A percentile compares a stretch with the other conserved stretches of the same genome.
phyloP scores from a whole-genome alignment of 2,888 invertebrate genomes.

The Cosmia trapezina region DNA sequence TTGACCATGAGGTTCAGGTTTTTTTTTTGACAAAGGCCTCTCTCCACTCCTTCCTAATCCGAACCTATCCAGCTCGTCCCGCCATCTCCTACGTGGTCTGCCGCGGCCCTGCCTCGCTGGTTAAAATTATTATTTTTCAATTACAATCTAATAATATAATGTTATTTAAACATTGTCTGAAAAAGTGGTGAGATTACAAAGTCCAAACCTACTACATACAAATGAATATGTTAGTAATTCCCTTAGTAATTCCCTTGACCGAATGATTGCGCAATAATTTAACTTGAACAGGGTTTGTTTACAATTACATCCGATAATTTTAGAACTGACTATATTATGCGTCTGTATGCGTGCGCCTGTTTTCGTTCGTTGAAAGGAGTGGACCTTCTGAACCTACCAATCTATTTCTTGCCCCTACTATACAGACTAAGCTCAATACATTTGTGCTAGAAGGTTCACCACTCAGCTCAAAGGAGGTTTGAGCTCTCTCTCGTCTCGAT shows the following conservation, averaged over 20 bases:
- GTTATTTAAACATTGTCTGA: background rate
- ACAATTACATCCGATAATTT: background rate
- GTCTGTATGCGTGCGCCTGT: background rate
- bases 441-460: constrained; percentile 7
- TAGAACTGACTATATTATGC: background rate
- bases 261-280: background rate
- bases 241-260: background rate
- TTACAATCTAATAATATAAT: too few species aligned
- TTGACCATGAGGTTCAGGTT: background rate
- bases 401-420: too few species aligned
- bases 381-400: background rate
- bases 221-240: background rate
- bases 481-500: constrained; percentile 3
- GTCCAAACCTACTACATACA: background rate
- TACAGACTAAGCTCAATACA: constrained; percentile 12
- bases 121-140: background rate
- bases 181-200: too few species aligned
- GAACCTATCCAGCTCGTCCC: too few species aligned
- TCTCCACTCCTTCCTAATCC: too few species aligned
- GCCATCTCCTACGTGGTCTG: too few species aligned
- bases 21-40: too few species aligned
- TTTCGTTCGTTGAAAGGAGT: background rate
- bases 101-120: too few species aligned
- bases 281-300: background rate
- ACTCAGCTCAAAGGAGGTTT: constrained; percentile 22